A percentile compares a stretch with the other conserved stretches of the same genome.
Conservation (phyloP, 1,140 invertebrate species). For the Magallana gigas region DNA sequence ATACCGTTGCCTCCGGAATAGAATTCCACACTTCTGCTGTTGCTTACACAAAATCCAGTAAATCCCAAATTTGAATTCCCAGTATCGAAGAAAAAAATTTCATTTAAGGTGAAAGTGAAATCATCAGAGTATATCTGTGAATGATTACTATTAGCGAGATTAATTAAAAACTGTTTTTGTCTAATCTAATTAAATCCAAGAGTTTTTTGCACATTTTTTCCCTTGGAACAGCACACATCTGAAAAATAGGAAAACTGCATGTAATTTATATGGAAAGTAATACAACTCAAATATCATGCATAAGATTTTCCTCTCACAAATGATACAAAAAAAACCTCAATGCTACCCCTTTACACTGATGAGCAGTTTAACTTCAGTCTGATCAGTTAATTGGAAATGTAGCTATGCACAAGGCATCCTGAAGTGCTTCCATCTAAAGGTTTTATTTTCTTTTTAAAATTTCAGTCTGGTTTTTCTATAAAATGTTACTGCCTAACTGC, state of each 20-base stretch:
- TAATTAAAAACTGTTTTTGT: constrained; percentile 27
- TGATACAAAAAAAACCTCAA: no score
- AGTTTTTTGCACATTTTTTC: constrained; percentile 14
- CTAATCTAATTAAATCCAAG: constrained; percentile 38
- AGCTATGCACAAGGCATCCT: no score
- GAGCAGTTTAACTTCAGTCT: no score
- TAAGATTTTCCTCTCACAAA: no score
- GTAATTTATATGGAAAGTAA: not conserved
- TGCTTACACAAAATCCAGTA: constrained; percentile 26
- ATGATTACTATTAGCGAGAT: constrained; percentile 23
- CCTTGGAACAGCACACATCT: constrained; percentile 20
- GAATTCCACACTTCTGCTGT: no score
- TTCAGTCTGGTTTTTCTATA: no score
- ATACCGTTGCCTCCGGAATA: no score
- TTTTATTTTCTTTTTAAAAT: no score
- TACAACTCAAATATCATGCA: not conserved
- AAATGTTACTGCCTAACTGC: no score
- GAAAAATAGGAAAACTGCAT: not conserved
- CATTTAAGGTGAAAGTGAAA: constrained; percentile 28
- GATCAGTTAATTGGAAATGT: no score
- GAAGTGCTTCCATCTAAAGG: no score
- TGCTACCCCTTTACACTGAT: no score
- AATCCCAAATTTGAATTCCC: constrained; percentile 31
- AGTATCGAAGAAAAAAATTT: constrained; percentile 26
- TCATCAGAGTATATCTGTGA: constrained; percentile 31